phyloP scores from a whole-genome alignment of 2,797 vertebrate genomes.

The Moxostoma hubbsi region DNA sequence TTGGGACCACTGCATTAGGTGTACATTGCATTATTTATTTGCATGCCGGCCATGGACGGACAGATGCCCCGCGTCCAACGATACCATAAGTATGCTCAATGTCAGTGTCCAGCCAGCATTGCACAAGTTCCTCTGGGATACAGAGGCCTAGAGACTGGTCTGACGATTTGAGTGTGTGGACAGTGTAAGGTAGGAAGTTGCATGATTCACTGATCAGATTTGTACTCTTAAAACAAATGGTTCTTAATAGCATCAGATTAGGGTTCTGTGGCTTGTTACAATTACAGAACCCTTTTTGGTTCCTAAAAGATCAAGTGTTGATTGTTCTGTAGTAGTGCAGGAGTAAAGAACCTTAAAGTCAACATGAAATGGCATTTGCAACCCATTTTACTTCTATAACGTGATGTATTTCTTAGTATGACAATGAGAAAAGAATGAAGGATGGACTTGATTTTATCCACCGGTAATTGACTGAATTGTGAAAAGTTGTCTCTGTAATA shows the following conservation, averaged over 20 bases:
- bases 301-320: too few relatives aligned
- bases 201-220: neutral
- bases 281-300: too few relatives aligned
- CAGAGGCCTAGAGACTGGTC: slow-evolving; percentile 48
- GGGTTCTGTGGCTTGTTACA: neutral
- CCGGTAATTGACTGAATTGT: too few relatives aligned
- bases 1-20: slow-evolving; percentile 81
- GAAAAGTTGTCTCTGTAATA: too few relatives aligned
- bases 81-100: slow-evolving; percentile 76
- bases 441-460: too few relatives aligned
- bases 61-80: slow-evolving; percentile 76
- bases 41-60: slow-evolving; percentile 70
- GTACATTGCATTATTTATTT: slow-evolving; percentile 86
- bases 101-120: slow-evolving; percentile 65
- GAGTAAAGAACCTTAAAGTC: too few relatives aligned
- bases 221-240: neutral
- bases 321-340: too few relatives aligned
- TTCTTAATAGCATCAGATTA: neutral
- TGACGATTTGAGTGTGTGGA: slow-evolving; percentile 45
- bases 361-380: too few relatives aligned
- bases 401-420: too few relatives aligned
- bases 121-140: slow-evolving; percentile 1
- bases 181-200: neutral
- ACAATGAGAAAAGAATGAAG: too few relatives aligned
- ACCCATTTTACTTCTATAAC: too few relatives aligned